Evolutionary conservation across 2,888 invertebrate genomes (phyloP).

Genomic region (Poecilus cupreus): DNA sequence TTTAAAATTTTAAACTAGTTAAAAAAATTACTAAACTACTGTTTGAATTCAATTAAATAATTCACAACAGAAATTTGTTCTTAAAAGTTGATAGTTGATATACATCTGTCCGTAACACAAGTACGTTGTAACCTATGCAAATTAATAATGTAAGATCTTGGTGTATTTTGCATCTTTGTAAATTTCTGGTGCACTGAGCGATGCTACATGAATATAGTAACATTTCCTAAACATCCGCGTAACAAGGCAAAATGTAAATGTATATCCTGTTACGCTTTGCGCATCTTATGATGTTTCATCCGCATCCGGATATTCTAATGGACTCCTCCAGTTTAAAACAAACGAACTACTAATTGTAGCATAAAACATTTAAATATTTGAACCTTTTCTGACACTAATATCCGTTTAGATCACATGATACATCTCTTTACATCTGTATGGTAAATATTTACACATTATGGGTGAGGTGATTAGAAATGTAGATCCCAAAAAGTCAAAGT

Average conservation of each 20-base stretch:
- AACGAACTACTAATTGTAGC: conserved; percentile 32
- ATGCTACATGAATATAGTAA: neutral
- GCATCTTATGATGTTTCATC: conserved; percentile 19
- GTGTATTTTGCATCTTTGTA: neutral
- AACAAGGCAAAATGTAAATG: conserved; percentile 21
- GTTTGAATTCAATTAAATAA: too few species aligned
- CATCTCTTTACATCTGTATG: neutral
- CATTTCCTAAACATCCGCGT: conserved; percentile 8
- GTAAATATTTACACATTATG: too few species aligned
- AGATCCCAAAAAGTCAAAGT: neutral
- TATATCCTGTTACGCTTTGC: conserved; percentile 18
- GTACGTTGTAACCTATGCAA: too few species aligned
- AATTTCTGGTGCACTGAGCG: neutral
- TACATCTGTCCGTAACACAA: too few species aligned
- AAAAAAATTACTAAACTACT: too few species aligned
- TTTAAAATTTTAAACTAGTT: too few species aligned
- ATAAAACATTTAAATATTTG: neutral
- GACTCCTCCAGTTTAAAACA: conserved; percentile 16
- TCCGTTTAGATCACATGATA: neutral
- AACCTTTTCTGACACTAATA: neutral
- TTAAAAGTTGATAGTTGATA: too few species aligned
- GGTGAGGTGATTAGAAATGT: too few species aligned
- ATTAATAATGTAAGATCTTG: too few species aligned
- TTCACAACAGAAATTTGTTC: too few species aligned
- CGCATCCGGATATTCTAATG: conserved; percentile 31